These are phyloP conservation scores for Patiria pectinifera DNA, from an alignment of 53 echinoderm and acorn worm genomes.

Conservation along the genomic window DNA sequence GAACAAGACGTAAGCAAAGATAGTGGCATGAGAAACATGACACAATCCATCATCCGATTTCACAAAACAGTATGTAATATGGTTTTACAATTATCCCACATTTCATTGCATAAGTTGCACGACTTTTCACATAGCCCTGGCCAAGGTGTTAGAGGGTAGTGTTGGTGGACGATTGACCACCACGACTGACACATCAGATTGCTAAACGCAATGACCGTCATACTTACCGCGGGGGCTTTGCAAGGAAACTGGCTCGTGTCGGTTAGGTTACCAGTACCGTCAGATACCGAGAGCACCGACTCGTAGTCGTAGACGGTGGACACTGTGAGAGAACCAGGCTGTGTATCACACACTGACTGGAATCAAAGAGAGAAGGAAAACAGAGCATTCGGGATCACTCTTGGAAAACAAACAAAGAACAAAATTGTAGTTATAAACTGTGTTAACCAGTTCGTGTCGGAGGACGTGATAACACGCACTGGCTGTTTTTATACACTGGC, in stretches of 20 bases:
- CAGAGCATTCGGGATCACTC: neutral
- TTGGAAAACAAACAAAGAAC: neutral
- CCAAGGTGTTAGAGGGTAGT: too few species aligned
- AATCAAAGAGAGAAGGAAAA: neutral
- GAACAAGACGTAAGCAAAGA: neutral
- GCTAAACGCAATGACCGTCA: neutral
- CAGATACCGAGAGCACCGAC: neutral
- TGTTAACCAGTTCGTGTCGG: neutral
- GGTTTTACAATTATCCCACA: too few species aligned
- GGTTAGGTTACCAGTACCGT: constrained; percentile 7
- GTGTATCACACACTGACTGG: constrained; percentile 42
- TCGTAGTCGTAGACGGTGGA: constrained; percentile 7
- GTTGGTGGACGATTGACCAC: too few species aligned
- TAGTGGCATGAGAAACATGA: too few species aligned
- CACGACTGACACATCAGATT: too few species aligned
- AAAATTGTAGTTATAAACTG: neutral
- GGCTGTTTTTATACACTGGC: too few species aligned
- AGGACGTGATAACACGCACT: too few species aligned
- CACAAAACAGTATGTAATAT: too few species aligned
- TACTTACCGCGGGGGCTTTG: constrained; percentile 64
- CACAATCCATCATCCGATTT: too few species aligned
- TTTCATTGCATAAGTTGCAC: too few species aligned
- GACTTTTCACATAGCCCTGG: too few species aligned
- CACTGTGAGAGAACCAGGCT: constrained; percentile 2
- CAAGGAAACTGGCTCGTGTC: constrained; percentile 19